phyloP scores from a whole-genome alignment of 2,888 invertebrate genomes.

The Eupelmus urozonus region DNA sequence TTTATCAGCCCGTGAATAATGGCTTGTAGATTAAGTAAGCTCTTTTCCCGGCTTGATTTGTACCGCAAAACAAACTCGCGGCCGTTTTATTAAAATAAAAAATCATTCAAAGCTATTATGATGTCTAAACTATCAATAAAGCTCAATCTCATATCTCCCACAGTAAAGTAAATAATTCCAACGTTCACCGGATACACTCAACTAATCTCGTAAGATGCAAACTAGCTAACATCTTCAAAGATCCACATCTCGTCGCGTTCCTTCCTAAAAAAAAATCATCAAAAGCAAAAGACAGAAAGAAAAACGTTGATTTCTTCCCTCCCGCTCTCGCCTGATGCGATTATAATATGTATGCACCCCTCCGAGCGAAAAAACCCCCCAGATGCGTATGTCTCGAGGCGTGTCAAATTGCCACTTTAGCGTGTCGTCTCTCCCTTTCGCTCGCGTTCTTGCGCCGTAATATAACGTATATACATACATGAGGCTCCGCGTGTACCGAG shows the following conservation, averaged over 20 bases:
- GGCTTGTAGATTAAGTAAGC: neutral
- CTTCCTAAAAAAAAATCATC: constrained; percentile 21
- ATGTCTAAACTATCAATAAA: neutral
- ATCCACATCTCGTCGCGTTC: constrained; percentile 10
- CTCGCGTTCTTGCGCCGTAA: no score
- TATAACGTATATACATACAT: neutral
- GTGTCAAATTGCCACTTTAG: constrained; percentile 72
- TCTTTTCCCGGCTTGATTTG: neutral
- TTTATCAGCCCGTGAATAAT: constrained; percentile 6
- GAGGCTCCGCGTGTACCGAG: constrained; percentile 28
- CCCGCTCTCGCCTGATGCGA: constrained; percentile 24
- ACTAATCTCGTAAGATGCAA: constrained; percentile 17
- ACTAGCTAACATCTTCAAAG: neutral
- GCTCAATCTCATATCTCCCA: neutral
- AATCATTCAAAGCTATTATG: neutral
- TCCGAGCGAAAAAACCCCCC: constrained; percentile 59
- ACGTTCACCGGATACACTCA: neutral
- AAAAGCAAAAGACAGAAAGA: neutral
- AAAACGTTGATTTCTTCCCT: constrained; percentile 40
- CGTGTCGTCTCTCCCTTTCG: constrained; percentile 51
- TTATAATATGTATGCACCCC: constrained; percentile 54
- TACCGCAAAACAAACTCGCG: neutral
- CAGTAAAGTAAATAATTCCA: constrained; percentile 7
- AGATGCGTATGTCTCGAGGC: constrained; percentile 67
- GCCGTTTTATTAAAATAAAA: neutral